Base-by-base conservation (phyloP, 2,888 invertebrate genomes). In the Ommatoiulus sabulosus region DNA sequence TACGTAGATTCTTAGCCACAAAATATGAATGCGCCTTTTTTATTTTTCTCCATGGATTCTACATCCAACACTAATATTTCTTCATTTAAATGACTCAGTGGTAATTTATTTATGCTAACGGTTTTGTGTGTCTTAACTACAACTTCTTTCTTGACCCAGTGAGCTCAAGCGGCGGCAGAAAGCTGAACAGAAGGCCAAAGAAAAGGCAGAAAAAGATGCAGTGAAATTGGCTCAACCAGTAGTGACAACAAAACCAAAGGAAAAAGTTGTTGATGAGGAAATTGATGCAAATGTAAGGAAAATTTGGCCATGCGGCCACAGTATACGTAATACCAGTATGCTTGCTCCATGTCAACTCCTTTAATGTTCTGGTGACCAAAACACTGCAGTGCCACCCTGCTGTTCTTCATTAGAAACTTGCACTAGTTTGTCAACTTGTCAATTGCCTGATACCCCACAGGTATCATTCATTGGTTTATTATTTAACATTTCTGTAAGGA, bases 81-180 rank as follows among this genome's bases (percentile, higher is more conserved):
- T 48, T 48, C 10, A 48, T 12, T 7, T 46, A 4, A 52, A 12
- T 52, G 52, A 8, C 52, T 8, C 5, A 52, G 52, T 5, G n/a
- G n/a, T n/a, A n/a, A n/a, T n/a, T n/a, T n/a, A n/a, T n/a, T n/a
- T n/a, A n/a, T n/a, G n/a, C n/a, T n/a, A n/a, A n/a, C n/a, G n/a
- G n/a, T n/a, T n/a, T n/a, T n/a, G n/a, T n/a, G n/a, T n/a, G n/a
- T n/a, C 6, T 87, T 86, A 6, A 35, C 20, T 86, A 35, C n/a
- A 35, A 8, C 87, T 89, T 86, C 89, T 89, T 87, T 89, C 89
- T 84, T 90, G 90, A 93, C 94, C 44, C 93, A 99, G 99, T 95
- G 99, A 99, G 93, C 94, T 97, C 91, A 99, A 99, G 94, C 94
- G 99, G 89, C 95, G 97, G 15, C 92, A 96, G 89, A 99, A 99